Percentiles rank a stretch among this genome's conserved stretches.
These are phyloP conservation scores for Cervus canadensis DNA, from an alignment of 2,113 vertebrate genomes.

Conservation along the genomic window DNA sequence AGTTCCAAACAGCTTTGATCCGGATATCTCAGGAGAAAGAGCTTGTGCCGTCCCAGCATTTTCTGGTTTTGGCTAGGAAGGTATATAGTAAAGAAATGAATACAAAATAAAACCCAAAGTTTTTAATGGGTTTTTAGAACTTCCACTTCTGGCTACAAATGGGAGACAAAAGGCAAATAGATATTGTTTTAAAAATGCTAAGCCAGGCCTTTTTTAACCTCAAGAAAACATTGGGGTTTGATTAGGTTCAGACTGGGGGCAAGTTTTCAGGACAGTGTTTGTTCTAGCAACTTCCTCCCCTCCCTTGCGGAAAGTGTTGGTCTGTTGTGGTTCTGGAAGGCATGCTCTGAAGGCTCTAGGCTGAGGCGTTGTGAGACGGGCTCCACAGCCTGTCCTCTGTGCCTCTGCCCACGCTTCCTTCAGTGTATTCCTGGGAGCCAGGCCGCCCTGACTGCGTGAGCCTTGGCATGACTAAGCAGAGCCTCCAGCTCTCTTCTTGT, in stretches of 20 bases:
- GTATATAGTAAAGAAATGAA: slow-evolving; percentile 66
- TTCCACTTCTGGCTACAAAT: slow-evolving; percentile 64
- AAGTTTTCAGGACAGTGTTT: slow-evolving; percentile 64
- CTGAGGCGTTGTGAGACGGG: slow-evolving; percentile 32
- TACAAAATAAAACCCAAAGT: slow-evolving; percentile 65
- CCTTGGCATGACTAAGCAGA: neutral
- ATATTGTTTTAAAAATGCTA: slow-evolving; percentile 74
- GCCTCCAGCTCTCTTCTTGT: neutral
- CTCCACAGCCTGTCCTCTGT: slow-evolving; percentile 46
- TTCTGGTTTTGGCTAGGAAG: slow-evolving; percentile 69
- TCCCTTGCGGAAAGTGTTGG: slow-evolving; percentile 59
- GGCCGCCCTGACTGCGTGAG: neutral
- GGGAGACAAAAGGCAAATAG: slow-evolving; percentile 71
- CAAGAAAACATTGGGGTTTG: slow-evolving; percentile 70
- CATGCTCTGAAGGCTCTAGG: neutral
- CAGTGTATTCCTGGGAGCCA: slow-evolving; percentile 50
- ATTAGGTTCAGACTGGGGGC: slow-evolving; percentile 69
- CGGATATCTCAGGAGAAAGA: slow-evolving; percentile 67
- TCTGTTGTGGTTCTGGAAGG: slow-evolving; percentile 60
- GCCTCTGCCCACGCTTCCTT: slow-evolving; percentile 44
- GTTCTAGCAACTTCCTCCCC: slow-evolving; percentile 69
- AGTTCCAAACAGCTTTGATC: slow-evolving; percentile 64
- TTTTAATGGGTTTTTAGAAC: slow-evolving; percentile 72
- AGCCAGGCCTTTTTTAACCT: slow-evolving; percentile 64
- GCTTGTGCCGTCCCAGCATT: slow-evolving; percentile 52